Evolutionary conservation across 2,113 vertebrate species (phyloP).

Genomic region (Dicentrarchus labrax): DNA sequence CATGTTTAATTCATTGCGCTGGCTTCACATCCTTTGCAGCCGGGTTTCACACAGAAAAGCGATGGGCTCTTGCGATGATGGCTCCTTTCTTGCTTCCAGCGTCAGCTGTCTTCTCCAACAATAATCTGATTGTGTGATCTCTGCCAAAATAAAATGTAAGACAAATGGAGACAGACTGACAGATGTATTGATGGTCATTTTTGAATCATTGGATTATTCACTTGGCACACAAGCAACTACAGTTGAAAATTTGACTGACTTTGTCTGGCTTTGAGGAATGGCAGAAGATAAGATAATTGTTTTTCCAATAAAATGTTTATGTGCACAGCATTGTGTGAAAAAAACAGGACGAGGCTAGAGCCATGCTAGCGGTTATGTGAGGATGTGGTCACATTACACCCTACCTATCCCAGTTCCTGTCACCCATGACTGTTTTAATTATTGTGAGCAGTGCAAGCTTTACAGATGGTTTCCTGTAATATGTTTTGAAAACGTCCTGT

Average conservation of each 20-base stretch:
- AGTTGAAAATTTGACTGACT: not conserved
- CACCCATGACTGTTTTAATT: too few relatives aligned
- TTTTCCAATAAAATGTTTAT: not conserved
- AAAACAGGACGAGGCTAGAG: not conserved
- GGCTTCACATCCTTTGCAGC: slow-evolving; percentile 18
- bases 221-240: not conserved
- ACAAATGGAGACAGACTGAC: slow-evolving; percentile 22
- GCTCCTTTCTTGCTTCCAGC: slow-evolving; percentile 28
- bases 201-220: slow-evolving; percentile 2
- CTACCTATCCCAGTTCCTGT: too few relatives aligned
- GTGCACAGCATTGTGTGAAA: not conserved
- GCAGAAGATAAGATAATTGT: not conserved
- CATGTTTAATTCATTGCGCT: not conserved
- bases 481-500: not conserved
- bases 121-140: slow-evolving; percentile 11
- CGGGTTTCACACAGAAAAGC: slow-evolving; percentile 12
- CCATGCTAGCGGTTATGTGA: not conserved
- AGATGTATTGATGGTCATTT: not conserved
- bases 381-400: not conserved
- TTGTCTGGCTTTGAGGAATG: not conserved
- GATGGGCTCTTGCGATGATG: not conserved
- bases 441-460: too few relatives aligned
- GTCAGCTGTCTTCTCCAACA: slow-evolving; percentile 25
- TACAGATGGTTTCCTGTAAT: too few relatives aligned
- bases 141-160: slow-evolving; percentile 34